Evolutionary conservation across 2,888 invertebrate species (phyloP).

Genomic region (Phortica okadai): DNA sequence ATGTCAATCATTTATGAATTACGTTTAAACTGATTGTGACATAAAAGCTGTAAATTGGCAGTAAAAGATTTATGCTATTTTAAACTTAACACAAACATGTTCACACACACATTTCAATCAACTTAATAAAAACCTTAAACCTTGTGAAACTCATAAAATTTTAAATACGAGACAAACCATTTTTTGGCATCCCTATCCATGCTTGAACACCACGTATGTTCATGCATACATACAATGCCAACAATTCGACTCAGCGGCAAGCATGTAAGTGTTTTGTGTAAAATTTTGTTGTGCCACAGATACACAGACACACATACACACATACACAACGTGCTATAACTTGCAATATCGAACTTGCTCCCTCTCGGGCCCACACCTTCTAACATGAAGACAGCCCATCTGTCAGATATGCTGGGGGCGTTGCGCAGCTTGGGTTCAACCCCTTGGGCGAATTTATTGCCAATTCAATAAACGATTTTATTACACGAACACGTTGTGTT

Average conservation of each 20-base stretch:
- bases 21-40: no score
- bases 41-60: no score
- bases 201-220: background rate
- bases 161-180: constrained; percentile 7
- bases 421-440: constrained; percentile 7
- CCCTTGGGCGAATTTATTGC: constrained; percentile 62
- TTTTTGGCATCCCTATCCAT: background rate
- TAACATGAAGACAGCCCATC: constrained; percentile 5
- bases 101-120: background rate
- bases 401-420: constrained; percentile 12
- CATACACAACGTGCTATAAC: background rate
- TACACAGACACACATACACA: background rate
- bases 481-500: constrained; percentile 71
- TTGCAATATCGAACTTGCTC: background rate
- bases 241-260: constrained; percentile 1
- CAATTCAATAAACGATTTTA: constrained; percentile 74
- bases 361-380: background rate
- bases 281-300: background rate
- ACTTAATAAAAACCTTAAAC: constrained; percentile 1
- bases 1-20: no score
- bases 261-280: background rate
- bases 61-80: no score
- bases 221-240: background rate
- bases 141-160: constrained; percentile 6
- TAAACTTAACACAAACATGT: background rate